phyloP scores from a whole-genome alignment of 2,113 vertebrate genomes.

The Herpetotheres cachinnans region DNA sequence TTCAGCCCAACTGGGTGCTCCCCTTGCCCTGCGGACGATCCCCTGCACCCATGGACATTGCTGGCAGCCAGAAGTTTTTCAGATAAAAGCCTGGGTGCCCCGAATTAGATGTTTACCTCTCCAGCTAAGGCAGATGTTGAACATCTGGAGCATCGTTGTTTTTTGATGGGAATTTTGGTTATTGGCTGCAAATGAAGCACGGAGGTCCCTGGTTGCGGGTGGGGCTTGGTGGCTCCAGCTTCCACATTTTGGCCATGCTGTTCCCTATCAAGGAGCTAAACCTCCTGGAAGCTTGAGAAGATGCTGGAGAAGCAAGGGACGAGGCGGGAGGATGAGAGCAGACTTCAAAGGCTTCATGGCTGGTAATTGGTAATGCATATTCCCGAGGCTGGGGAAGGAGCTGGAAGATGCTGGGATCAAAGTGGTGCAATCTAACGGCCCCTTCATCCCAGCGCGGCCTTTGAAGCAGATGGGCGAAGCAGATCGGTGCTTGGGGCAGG shows the following conservation, averaged over 20 bases:
- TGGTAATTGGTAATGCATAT: background rate
- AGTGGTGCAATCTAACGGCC: background rate
- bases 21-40: rapidly evolving
- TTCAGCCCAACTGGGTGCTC: background rate
- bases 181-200: background rate
- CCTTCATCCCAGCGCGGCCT: background rate
- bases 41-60: rapidly evolving
- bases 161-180: background rate
- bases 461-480: background rate
- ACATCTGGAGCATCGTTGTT: background rate
- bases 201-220: background rate
- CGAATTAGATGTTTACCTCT: background rate
- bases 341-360: background rate
- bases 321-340: background rate
- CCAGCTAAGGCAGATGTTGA: background rate
- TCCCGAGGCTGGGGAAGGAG: background rate
- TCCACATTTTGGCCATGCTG: background rate
- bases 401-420: background rate
- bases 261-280: background rate
- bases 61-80: background rate
- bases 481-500: rapidly evolving
- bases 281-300: background rate
- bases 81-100: background rate
- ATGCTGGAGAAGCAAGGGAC: background rate
- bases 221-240: background rate